A percentile compares a stretch with the other conserved stretches of the same genome.
Evolutionary conservation across 2,113 vertebrate genomes (phyloP).

Genomic region (Passer montanus): DNA sequence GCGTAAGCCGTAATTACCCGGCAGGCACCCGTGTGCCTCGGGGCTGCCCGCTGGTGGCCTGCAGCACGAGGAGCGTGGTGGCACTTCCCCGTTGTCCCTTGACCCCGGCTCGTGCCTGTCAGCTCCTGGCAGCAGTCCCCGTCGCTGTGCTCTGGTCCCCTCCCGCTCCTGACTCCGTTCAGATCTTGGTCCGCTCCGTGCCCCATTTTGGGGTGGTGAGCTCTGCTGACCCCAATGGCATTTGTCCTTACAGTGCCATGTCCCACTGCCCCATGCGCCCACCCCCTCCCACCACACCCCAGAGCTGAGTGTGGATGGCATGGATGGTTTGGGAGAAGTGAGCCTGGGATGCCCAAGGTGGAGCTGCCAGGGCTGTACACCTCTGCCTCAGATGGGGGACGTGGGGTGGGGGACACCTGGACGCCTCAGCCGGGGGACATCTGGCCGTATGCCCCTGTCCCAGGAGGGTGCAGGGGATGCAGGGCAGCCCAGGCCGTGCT

Average conservation of each 20-base stretch:
- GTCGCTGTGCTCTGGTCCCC: rapidly evolving
- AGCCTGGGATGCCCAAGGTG: background rate
- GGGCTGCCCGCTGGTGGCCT: background rate
- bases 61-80: rapidly evolving
- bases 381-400: background rate
- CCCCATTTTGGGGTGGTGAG: background rate
- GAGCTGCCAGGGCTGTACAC: background rate
- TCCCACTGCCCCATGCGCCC: background rate
- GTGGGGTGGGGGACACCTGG: too few species aligned
- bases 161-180: too few species aligned
- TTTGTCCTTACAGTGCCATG: background rate
- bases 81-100: background rate
- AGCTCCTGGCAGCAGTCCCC: background rate
- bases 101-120: rapidly evolving
- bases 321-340: rapidly evolving
- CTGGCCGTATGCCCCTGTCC: background rate
- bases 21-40: background rate
- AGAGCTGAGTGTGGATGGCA: background rate
- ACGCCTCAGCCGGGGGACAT: too few species aligned
- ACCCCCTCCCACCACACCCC: background rate
- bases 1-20: conserved; percentile 1
- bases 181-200: rapidly evolving
- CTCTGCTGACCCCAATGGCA: background rate
- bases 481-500: background rate
- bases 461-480: background rate